Base-by-base conservation (phyloP, 2,797 vertebrate species). In the Notolepis coatsorum region DNA sequence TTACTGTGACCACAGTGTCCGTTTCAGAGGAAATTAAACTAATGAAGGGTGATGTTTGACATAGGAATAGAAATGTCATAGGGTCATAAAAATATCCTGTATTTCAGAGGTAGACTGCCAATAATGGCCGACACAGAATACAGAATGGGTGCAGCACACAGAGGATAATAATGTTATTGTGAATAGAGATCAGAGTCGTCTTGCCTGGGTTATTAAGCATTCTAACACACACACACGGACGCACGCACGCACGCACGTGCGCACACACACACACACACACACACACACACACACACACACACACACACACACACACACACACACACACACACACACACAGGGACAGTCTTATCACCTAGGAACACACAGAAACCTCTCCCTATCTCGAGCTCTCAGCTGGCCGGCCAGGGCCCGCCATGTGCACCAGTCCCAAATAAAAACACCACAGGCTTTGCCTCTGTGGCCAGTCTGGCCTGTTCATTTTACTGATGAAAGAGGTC, bases 261-360 rank as follows among this genome's bases (percentile, higher is more conserved):
- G 9, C 37, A 39, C 9, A 87, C 84, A 86, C 87, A 84, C 68
- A 87, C 84, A 86, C 87, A 84, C 68, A 87, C 84, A 86, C 87
- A 84, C 68, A 87, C 84, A 86, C 87, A 84, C 68, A 87, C 84
- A 86, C 87, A 84, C 68, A 87, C 84, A 86, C 87, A 84, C 68
- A 87, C 84, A 86, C 87, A 84, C 68, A 87, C 84, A 86, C 87
- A 84, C 68, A 87, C 84, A 86, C 87, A 84, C 68, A 87, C 84
- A 86, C 87, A 84, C 68, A 87, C 84, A 86, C 87, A 84, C 68
- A 68, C 66, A 67, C 68, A 74, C 71, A 69, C 41, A 73, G 74
- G 70, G 78, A 85, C 85, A 73, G 77, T 73, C 86, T 89, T 91
- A 91, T 91, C 90, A 84, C 84, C 76, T 66, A 58, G 61, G 72